A percentile compares a stretch with the other conserved stretches of the same genome.
These are phyloP conservation scores for Ganaspis brasiliensis DNA, from an alignment of 2,888 invertebrate species.

Conservation along the genomic window DNA sequence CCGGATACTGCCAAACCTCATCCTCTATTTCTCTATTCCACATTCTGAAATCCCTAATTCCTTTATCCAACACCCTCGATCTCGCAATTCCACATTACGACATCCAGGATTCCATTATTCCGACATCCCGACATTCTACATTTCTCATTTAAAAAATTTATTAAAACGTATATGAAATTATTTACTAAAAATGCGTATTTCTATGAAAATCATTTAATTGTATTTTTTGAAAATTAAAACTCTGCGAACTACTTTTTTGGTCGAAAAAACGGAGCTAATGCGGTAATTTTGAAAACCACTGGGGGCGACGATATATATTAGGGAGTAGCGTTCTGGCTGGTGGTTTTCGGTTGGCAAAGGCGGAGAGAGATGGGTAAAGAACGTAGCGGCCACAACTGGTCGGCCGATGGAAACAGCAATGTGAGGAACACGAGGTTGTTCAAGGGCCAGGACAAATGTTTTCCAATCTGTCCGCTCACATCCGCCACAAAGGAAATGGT, in stretches of 20 bases:
- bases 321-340: constrained; percentile 4
- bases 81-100: too few relatives aligned
- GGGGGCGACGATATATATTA: constrained; percentile 10
- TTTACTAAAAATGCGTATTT: too few relatives aligned
- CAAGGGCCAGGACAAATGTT: constrained; percentile 66
- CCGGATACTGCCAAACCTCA: too few relatives aligned
- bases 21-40: too few relatives aligned
- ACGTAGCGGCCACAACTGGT: constrained; percentile 49
- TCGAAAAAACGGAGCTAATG: background rate
- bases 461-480: constrained; percentile 69
- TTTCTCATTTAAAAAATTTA: too few relatives aligned
- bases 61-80: too few relatives aligned
- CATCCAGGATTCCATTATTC: too few relatives aligned
- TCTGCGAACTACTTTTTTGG: background rate
- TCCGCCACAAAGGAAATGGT: constrained; percentile 68
- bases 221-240: background rate
- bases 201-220: too few relatives aligned
- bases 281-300: constrained; percentile 13
- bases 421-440: constrained; percentile 48
- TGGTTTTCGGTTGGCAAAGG: constrained; percentile 6
- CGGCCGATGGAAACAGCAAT: constrained; percentile 43
- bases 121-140: too few relatives aligned
- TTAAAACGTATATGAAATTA: too few relatives aligned
- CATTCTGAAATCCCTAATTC: too few relatives aligned
- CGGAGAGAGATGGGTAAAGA: constrained; percentile 19